These are phyloP conservation scores for Hirudo medicinalis DNA, from an alignment of 1,140 invertebrate species.

Conservation along the genomic window DNA sequence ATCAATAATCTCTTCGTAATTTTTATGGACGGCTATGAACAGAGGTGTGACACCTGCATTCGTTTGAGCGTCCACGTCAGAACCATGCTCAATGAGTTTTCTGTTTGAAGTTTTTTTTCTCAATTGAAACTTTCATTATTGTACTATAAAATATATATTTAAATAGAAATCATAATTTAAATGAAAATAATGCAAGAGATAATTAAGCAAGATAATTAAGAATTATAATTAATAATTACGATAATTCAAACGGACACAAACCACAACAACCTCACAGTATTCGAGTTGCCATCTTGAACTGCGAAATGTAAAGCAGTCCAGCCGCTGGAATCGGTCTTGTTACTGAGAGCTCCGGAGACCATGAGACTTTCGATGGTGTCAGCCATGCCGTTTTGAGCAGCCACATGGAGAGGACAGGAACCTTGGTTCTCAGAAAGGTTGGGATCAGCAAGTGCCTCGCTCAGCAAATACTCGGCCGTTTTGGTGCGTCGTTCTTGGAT, in stretches of 20 bases:
- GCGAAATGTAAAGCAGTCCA: slow-evolving; percentile 32
- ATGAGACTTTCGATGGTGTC: slow-evolving; percentile 43
- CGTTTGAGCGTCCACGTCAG: slow-evolving; percentile 20
- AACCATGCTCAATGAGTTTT: slow-evolving; percentile 8
- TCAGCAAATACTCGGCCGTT: slow-evolving; percentile 13
- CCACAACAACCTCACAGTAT: background rate
- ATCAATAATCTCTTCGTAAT: background rate
- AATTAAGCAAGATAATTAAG: no score
- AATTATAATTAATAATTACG: no score
- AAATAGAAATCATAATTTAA: no score
- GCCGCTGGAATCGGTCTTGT: slow-evolving; percentile 18
- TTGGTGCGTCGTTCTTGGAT: slow-evolving; percentile 12
- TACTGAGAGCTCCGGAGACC: slow-evolving; percentile 29
- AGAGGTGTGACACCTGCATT: slow-evolving; percentile 21
- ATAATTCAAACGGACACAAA: background rate
- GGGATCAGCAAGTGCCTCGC: slow-evolving; percentile 16
- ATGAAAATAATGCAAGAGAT: no score
- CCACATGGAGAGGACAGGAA: slow-evolving; percentile 25
- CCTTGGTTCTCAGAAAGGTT: slow-evolving; percentile 23
- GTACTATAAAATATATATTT: no score
- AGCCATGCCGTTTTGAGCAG: slow-evolving; percentile 24
- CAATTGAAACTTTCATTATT: background rate
- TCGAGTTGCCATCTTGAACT: slow-evolving; percentile 14
- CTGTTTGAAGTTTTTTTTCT: background rate
- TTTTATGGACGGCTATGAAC: slow-evolving; percentile 22